Percentiles rank a stretch among this genome's conserved stretches.
Evolutionary conservation across 2,113 vertebrate genomes (phyloP).

Genomic region (Etia nguti): DNA sequence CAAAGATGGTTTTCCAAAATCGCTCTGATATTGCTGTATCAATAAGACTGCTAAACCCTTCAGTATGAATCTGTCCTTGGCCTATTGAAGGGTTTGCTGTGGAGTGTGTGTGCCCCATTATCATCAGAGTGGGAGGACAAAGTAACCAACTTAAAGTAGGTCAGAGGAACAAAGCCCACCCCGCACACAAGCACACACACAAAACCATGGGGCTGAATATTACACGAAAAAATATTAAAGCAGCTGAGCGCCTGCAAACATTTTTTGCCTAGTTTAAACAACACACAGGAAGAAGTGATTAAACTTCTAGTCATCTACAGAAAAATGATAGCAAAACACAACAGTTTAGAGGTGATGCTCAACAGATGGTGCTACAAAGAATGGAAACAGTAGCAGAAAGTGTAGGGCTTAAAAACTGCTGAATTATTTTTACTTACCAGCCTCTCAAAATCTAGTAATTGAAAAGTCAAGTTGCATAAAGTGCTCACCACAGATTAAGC

Average conservation of each 20-base stretch:
- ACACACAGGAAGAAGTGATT: background rate
- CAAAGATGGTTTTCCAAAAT: background rate
- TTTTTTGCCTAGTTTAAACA: background rate
- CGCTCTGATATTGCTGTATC: background rate
- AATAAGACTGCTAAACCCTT: background rate
- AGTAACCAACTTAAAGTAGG: conserved; percentile 57
- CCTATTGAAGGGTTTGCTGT: background rate
- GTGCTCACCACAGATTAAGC: background rate
- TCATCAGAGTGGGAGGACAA: conserved; percentile 43
- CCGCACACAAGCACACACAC: background rate
- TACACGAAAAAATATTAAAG: background rate
- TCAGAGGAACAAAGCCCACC: conserved; percentile 59
- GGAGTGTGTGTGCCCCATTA: conserved; percentile 9
- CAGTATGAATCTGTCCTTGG: background rate
- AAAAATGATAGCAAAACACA: background rate
- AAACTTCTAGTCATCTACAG: background rate
- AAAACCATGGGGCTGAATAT: background rate
- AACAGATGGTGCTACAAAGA: background rate
- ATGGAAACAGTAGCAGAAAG: background rate
- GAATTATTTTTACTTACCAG: background rate
- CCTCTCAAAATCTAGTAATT: background rate
- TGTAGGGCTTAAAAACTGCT: background rate
- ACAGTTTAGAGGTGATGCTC: background rate
- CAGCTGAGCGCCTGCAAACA: background rate
- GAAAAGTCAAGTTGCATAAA: background rate